Evolutionary conservation across 2,113 vertebrate genomes (phyloP), one percentile per base, ranked within the genome.

Genomic region (Phasianus colchicus): DNA sequence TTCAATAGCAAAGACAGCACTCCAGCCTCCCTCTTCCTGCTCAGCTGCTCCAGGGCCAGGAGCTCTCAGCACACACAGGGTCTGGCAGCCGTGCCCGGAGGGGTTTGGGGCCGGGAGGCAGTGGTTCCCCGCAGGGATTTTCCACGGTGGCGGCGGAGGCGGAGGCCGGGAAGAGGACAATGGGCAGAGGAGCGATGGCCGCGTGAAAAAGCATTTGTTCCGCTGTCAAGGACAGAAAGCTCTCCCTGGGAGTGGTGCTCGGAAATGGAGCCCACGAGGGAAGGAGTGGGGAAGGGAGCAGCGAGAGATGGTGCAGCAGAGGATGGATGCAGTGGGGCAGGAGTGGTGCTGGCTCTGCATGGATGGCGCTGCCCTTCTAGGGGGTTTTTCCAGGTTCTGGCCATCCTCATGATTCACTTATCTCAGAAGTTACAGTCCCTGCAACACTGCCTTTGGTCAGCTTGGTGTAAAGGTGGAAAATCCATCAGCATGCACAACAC

Each of bases 141-240:
- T 86, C 74, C 90, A 92, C 22, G 13, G 89, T 83, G 83, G 63
- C 43, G 0, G 83, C 5, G 3, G 88, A 88, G 86, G 86, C 1
- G 19, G 69, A 74, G 36, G 67, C n/a, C 25, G 45, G 57, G 19
- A 43, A 76, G 65, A 78, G 88, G 81, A 86, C 70, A 86, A 76
- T 50, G 70, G 86, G 81, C 84, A 9, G 60, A 40, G 71, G 66
- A 90, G 82, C 17, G 83, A 94, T 78, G 89, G 92, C 92, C 71
- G 75, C n/a, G 60, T 96, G 96, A 97, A 98, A 97, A 95, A 88
- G 96, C 97, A 98, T 98, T 98, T 96, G 97, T 97, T 98, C 97
- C 93, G 94, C 96, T 96, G 97, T 96, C 97, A 97, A 80, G 92
- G 93, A 94, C 89, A 93, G 96, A 97, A 97, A 93, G 91, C 84